Conservation (phyloP, 1,140 invertebrate genomes). For the Meloidogyne chitwoodi region DNA sequence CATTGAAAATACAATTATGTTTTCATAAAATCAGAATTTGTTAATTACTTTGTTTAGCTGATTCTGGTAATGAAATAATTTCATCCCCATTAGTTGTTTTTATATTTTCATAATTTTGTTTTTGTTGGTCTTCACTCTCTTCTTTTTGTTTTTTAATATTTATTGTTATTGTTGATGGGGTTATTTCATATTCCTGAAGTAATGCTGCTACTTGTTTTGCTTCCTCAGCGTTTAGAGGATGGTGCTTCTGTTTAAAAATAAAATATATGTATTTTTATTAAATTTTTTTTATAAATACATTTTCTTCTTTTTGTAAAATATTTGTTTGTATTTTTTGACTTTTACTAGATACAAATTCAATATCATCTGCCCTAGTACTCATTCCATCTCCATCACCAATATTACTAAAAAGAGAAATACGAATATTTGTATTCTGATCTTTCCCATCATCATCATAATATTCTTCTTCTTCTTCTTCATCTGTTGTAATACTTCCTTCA, state of each 20-base stretch:
- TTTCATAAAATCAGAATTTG: no score
- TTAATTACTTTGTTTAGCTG: neutral
- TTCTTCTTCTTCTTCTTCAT: conserved; percentile 14
- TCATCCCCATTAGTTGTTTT: neutral
- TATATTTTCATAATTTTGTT: neutral
- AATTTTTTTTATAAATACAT: neutral
- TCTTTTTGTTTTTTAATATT: neutral
- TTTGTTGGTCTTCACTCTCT: neutral
- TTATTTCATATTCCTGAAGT: conserved; percentile 32
- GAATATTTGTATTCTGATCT: neutral
- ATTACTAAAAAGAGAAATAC: conserved; percentile 7
- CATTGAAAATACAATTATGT: no score
- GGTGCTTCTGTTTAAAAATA: neutral
- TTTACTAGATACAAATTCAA: conserved; percentile 5
- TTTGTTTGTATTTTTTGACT: neutral
- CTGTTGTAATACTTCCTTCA: neutral
- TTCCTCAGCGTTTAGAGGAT: conserved; percentile 12
- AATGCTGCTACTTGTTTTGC: conserved; percentile 27
- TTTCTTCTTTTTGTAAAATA: neutral
- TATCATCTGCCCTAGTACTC: conserved; percentile 17
- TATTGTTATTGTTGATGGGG: neutral
- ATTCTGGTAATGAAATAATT: conserved; percentile 7
- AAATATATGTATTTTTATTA: neutral
- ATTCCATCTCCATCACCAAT: conserved; percentile 9
- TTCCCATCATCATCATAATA: conserved; percentile 3